Base-by-base conservation (phyloP, 2,888 invertebrate species). In the Autographa pulchrina region DNA sequence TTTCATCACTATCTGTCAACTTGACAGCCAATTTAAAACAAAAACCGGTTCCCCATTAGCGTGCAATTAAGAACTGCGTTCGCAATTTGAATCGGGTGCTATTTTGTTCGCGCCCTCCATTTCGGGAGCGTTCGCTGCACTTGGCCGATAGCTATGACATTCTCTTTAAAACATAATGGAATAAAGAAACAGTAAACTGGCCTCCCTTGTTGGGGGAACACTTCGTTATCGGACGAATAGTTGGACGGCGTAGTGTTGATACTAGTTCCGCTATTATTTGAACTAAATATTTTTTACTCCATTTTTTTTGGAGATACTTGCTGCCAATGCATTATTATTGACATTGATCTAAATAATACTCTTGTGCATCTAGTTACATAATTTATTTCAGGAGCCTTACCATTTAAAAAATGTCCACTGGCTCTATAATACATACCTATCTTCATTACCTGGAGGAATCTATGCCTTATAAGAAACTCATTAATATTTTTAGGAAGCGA, bases 161-260 rank as follows among this genome's bases (percentile, higher is more conserved):
- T 94, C 93, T 93, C 91, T 94, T 94, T 94, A 93, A 93, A 94
- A 91, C 91, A 94, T 95, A 95, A 95, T 95, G 94, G 94, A 93
- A 95, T 95, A 94, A 95, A 95, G 95, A 94, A 95, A 94, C 94
- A 93, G 94, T 94, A 93, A 93, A 94, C 93, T 93, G 91, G 91
- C 90, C 87, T 90, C 93, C 91, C 92, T 90, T 88, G 83, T 85
- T 88, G 89, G 93, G 94, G 93, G 92, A 90, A 86, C 89, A 90
- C 90, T 91, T 93, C 91, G 94, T 93, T 93, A 94, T 88, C 85
- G 83, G 78, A 75, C 60, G 74, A 73, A 74, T 75, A 88, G 77
- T 78, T 48, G 63, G 86, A 85, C 14, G 43, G 31, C 75, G 38
- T 54, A 16, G 68, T 82, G 11, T 92, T 92, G 92, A 89, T 91